Evolutionary conservation across 2,888 invertebrate species (phyloP), one percentile per base, ranked within the genome.

Genomic region (Suillia variegata): DNA sequence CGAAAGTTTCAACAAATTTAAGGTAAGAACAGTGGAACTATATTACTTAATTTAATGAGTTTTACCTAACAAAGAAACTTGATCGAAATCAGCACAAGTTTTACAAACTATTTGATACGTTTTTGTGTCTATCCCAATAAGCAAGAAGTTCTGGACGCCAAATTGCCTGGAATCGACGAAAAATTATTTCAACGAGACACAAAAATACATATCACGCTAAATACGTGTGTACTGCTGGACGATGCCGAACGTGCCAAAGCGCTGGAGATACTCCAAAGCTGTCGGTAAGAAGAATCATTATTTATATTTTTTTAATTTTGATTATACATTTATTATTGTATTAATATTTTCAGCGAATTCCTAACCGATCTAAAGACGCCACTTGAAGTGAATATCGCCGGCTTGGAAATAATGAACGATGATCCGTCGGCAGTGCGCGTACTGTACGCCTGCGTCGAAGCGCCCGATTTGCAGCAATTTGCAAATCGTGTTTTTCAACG

Each of bases 341-440:
- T n/a, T n/a, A n/a, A n/a, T n/a, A n/a, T n/a, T n/a, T 45, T 13
- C 8, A 73, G 73, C 1, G 62, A 75, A 57, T 69, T 64, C 17
- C 57, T 71, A 67, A 78, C 20, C 63, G 79, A 82, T 12, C 45
- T 73, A 1, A 73, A 81, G 48, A 78, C 85, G 54, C 85, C 87
- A 1, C 78, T 92, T 33, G 84, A 81, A 66, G 78, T 92, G 6
- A 80, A 83, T 62, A 66, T 93, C 31, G 84, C 86, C 75, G 96
- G 95, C 1, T 75, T 96, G 18, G 92, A 94, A 67, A 93, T 93
- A 70, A 94, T 96, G 94, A 96, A 96, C 78, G 96, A 97, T 81
- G 96, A 98, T 81, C 94, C 96, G 0, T 83, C 86, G 55, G 86
- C 89, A 54, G 90, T 92, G 0, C 83, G 89, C 75, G 89, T 98